Base-by-base conservation (phyloP, 2,797 vertebrate species). In the Brotula barbata region DNA sequence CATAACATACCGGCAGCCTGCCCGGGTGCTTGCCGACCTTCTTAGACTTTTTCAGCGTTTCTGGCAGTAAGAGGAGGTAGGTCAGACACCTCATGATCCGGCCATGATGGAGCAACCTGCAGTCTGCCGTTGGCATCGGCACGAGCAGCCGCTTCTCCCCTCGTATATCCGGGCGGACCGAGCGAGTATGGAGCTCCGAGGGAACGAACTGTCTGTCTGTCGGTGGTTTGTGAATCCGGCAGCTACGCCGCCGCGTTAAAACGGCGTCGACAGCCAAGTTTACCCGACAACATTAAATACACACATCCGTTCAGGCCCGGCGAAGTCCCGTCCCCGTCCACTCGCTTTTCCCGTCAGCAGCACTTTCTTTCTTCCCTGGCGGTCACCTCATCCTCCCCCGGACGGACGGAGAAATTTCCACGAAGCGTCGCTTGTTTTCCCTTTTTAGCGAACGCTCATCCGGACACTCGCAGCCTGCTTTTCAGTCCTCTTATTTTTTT, bases 11-110 rank as follows among this genome's bases (percentile, higher is more conserved):
- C 81, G 92, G 92, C 77, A 90, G 86, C 80, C 87, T 87, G 78
- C 85, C 82, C 83, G 87, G 86, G 79, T 89, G 84, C 83, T 90
- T 87, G 48, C 86, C 88, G 47, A 90, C 75, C 91, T 90, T 93
- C 87, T 90, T 92, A 75, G 94, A 93, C 92, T 93, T 95, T 76
- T 95, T 96, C 74, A 96, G 89, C 65, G 94, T 94, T 91, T 96
- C 95, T 85, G 95, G 93, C 64, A 97, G 93, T 82, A 98, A 91
- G 63, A 97, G 92, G 60, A 98, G 91, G 75, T 92, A 96, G 75
- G 94, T 93, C 79, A 97, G 76, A 84, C 94, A 97, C 94, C 94
- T 95, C 92, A 94, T 95, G 91, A 97, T 92, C 91, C 95, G 91
- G 91, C 94, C 95, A 92, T 95, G 92, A 87, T 94, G 90, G 76